These are phyloP conservation scores for Baccha elongata DNA, from an alignment of 2,888 invertebrate species.

Conservation along the genomic window DNA sequence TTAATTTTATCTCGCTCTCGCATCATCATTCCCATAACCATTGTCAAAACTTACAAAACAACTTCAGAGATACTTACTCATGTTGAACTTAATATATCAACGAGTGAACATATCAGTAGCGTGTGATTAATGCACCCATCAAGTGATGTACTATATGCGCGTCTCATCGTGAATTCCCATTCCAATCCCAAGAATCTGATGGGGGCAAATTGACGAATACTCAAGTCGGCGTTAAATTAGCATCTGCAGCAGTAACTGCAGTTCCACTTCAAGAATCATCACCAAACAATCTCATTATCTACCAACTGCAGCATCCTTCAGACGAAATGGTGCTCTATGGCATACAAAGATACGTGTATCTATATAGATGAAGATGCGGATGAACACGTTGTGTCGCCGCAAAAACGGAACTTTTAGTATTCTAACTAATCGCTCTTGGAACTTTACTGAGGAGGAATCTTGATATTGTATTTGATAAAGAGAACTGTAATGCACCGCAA, in stretches of 20 bases:
- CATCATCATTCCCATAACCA: background rate
- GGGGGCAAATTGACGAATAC: conserved; percentile 34
- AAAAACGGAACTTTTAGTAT: conserved; percentile 31
- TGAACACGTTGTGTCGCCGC: conserved; percentile 45
- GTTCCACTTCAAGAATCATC: conserved; percentile 69
- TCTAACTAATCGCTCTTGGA: conserved; percentile 54
- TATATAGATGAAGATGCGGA: conserved; percentile 31
- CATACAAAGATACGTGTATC: conserved; percentile 20
- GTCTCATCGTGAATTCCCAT: conserved; percentile 41
- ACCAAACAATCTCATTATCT: conserved; percentile 65
- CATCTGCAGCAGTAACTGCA: conserved; percentile 66
- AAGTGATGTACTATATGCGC: conserved; percentile 31
- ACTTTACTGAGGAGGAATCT: conserved; percentile 35
- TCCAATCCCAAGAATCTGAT: conserved; percentile 1
- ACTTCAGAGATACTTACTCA: conserved; percentile 1
- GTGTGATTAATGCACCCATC: conserved; percentile 51
- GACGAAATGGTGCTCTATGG: conserved; percentile 23
- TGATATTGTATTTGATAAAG: conserved; percentile 41
- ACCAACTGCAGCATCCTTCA: conserved; percentile 58
- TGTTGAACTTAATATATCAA: conserved; percentile 6
- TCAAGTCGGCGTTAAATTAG: conserved; percentile 72
- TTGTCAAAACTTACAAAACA: conserved; percentile 34
- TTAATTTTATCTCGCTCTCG: conserved; percentile 9
- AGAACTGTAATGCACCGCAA: conserved; percentile 51
- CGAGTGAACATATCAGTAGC: conserved; percentile 3